Conservation (phyloP, 2,888 invertebrate genomes). For the Calephelis perditalis region DNA sequence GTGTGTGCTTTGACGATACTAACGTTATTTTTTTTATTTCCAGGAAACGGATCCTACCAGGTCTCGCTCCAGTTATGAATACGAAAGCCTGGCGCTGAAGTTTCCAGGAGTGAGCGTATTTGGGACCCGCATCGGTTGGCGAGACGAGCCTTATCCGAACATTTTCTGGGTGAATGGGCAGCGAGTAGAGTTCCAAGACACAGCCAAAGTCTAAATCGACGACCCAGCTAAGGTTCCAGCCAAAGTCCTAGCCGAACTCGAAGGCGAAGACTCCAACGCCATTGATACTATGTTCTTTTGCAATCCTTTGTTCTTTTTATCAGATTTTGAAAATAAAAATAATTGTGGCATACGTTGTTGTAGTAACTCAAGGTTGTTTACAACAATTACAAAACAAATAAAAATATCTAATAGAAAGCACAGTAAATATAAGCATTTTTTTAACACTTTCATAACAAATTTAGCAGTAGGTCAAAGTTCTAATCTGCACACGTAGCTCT, state of each 20-base stretch:
- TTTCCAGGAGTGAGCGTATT: background rate
- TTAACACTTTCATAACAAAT: background rate
- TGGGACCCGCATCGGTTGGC: background rate
- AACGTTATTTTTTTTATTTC: background rate
- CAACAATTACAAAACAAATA: slow-evolving; percentile 9
- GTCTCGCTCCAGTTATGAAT: no score
- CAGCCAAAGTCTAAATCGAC: background rate
- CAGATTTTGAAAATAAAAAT: background rate
- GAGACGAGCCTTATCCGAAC: background rate
- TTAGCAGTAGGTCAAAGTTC: background rate
- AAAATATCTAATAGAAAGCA: background rate
- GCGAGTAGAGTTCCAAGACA: background rate
- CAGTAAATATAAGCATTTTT: slow-evolving; percentile 3
- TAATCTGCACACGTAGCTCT: background rate
- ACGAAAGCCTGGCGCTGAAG: no score
- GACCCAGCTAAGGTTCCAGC: background rate
- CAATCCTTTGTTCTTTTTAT: slow-evolving; percentile 11
- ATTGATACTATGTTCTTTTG: slow-evolving; percentile 19
- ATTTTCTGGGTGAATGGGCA: background rate
- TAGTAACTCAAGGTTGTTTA: slow-evolving; percentile 1
- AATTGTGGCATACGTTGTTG: slow-evolving; percentile 6
- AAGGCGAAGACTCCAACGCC: no score
- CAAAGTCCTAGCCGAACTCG: background rate
- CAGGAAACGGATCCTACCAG: background rate
- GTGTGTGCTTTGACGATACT: no score